phyloP scores from a whole-genome alignment of 2,888 invertebrate species.

The Spodoptera exigua region DNA sequence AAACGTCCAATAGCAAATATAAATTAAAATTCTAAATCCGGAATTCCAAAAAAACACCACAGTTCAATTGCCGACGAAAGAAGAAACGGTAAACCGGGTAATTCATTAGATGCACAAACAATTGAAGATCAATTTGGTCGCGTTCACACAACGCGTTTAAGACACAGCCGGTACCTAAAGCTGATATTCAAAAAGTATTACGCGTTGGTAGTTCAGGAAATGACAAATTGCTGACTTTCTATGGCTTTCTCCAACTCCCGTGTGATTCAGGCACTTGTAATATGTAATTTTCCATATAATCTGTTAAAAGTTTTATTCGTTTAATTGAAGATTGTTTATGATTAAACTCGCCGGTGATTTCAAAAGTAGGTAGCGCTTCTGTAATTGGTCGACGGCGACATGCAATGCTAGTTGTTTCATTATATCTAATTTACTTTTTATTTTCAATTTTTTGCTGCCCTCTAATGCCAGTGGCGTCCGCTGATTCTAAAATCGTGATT shows the following conservation, averaged over 20 bases:
- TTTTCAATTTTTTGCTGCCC: constrained; percentile 7
- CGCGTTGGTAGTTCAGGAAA: constrained; percentile 59
- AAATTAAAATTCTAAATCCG: not conserved
- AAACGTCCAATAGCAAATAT: too few relatives aligned
- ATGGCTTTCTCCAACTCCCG: constrained; percentile 65
- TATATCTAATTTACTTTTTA: constrained; percentile 49
- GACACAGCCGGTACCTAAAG: constrained; percentile 33
- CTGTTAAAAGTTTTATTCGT: constrained; percentile 52
- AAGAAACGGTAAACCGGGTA: constrained; percentile 39
- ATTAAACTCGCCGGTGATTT: constrained; percentile 44
- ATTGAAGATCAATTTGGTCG: constrained; percentile 51
- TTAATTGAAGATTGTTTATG: constrained; percentile 57
- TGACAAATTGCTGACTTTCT: constrained; percentile 66
- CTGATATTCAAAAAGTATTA: constrained; percentile 55
- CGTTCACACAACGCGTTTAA: constrained; percentile 59
- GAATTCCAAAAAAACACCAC: constrained; percentile 26
- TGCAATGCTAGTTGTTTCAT: constrained; percentile 37
- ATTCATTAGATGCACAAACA: constrained; percentile 50
- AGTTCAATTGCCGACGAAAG: constrained; percentile 23
- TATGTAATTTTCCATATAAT: constrained; percentile 64
- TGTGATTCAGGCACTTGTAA: constrained; percentile 56
- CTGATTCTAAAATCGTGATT: constrained; percentile 28
- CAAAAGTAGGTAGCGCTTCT: constrained; percentile 48
- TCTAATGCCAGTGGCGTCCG: constrained; percentile 2
- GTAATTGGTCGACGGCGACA: constrained; percentile 42